Evolutionary conservation across 1,140 invertebrate species (phyloP), one percentile per base, ranked within the genome.

Genomic region (Pissodes strobi): DNA sequence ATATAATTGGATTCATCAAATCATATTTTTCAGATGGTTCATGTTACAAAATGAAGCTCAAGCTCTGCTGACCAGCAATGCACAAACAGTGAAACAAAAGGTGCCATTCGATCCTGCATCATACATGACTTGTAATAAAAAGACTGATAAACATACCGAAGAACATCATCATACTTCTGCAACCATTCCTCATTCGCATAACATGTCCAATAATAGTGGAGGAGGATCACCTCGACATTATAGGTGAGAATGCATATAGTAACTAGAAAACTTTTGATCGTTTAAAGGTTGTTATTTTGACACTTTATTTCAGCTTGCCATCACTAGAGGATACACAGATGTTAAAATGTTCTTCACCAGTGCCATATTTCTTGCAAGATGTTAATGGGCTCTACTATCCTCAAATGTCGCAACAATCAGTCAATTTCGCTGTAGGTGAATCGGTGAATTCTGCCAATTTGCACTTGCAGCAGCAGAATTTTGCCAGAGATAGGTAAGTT

Each of bases 31-130:
- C 23, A 61, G 63, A 53, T 95, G 93, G 93, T 95, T 94, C 76
- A 87, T 95, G 82, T 78, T 95, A 41, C 88, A 88, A 0, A 85
- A 86, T 69, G 88, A 90, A 77, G 89, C 88, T 1, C 89, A 90
- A 74, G 86, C 89, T 69, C 79, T 90, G 2, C 73, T 90, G 0
- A 79, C 89, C 0, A 88, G 88, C 13, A 84, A 87, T 68, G 90
- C 87, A 12, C 84, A 85, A 41, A 90, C 89, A 69, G 87, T 90
- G 0, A 89, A 89, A 76, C 87, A 89, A 67, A 83, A 85, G 57
- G 86, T 90, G 51, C 88, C 89, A 60, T 90, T 91, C 76, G 85
- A 88, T 75, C 88, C 88, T 0, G 64, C 68, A 1, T 60, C 58
- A 18, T 71, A 72, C 41, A 59, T 64, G 8, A 66, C 55, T 4